phyloP scores from a whole-genome alignment of 2,797 vertebrate species.

The Novumbra hubbsi region DNA sequence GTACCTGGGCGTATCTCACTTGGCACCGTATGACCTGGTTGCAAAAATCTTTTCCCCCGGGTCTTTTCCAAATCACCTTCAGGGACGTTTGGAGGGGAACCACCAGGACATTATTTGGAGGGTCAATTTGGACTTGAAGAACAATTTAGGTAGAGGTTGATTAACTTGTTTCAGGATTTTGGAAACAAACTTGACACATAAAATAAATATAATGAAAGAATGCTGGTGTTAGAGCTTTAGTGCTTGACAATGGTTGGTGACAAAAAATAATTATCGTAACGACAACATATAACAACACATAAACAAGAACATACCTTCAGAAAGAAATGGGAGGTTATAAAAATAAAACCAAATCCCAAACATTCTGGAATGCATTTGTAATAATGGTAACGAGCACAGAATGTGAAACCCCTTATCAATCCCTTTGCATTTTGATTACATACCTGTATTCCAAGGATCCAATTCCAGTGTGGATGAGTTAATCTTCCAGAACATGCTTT shows the following conservation, averaged over 20 bases:
- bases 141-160: neutral
- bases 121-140: constrained; percentile 46
- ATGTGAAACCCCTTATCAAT: neutral
- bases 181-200: no score
- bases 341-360: no score
- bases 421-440: constrained; percentile 28
- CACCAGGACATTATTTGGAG: constrained; percentile 7
- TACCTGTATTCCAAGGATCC: constrained; percentile 14
- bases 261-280: no score
- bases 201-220: no score
- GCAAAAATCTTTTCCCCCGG: rapidly evolving
- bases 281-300: no score
- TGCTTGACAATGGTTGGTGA: no score
- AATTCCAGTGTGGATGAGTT: constrained; percentile 38
- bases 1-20: constrained; percentile 59
- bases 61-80: constrained; percentile 25
- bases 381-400: neutral
- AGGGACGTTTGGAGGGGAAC: constrained; percentile 16
- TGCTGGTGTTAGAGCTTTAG: no score
- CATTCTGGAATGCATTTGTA: no score
- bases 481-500: constrained; percentile 34
- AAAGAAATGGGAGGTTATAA: no score
- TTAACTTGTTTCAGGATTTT: no score
- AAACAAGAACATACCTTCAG: no score
- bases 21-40: constrained; percentile 32